phyloP scores from a whole-genome alignment of 2,888 invertebrate species.

The Lottia scabra region DNA sequence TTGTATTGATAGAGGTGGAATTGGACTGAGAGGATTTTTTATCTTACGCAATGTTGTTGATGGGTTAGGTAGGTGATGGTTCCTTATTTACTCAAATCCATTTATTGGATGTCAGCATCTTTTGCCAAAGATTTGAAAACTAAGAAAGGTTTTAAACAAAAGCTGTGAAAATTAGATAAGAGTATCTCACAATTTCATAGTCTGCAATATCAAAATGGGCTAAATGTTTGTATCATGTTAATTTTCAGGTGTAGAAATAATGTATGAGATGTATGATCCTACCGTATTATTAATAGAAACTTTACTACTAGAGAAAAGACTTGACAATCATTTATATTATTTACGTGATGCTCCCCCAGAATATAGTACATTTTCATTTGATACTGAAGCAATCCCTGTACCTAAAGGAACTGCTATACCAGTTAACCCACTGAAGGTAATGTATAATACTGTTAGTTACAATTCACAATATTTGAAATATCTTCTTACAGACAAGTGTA shows the following conservation, averaged over 20 bases:
- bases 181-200: no score
- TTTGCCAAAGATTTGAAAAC: no score
- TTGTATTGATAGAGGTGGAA: conserved; percentile 86
- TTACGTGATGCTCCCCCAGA: conserved; percentile 88
- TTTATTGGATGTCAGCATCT: no score
- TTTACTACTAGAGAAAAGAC: conserved; percentile 88
- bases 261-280: conserved; percentile 94
- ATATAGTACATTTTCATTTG: conserved; percentile 90
- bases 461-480: no score
- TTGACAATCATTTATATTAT: conserved; percentile 90
- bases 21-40: conserved; percentile 87
- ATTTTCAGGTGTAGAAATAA: conserved; percentile 76
- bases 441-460: no score
- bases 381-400: conserved; percentile 86
- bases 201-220: no score
- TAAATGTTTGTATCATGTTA: no score
- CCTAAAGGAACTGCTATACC: conserved; percentile 84
- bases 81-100: no score
- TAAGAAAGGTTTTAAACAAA: no score
- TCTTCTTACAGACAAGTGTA: no score
- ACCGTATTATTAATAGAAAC: conserved; percentile 90
- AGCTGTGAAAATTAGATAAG: no score
- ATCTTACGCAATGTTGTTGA: conserved; percentile 93
- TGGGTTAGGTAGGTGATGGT: conserved; percentile 75
- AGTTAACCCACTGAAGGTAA: conserved; percentile 75